Base-by-base conservation (phyloP, 2,888 invertebrate genomes). In the Eristalis intricaria region DNA sequence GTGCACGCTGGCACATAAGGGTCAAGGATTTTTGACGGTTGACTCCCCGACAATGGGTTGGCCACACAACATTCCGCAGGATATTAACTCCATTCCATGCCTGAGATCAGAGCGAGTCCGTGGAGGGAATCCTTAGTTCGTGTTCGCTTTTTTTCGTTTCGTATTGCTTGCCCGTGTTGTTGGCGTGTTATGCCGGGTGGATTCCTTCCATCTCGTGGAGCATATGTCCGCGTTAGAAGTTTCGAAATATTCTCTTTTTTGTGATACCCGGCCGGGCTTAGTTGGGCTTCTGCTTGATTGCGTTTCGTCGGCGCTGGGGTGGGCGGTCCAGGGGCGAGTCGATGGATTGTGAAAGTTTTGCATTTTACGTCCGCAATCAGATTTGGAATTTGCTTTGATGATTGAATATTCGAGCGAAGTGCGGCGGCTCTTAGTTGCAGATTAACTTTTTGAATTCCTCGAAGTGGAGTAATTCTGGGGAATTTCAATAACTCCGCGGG, bases 31-130 rank as follows among this genome's bases (percentile, higher is more conserved):
- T 86, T 80, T 73, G 79, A 83, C 73, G 83, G 87, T 86, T 79
- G 78, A 82, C 75, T 86, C 82, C 76, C 78, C 76, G 83, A 87
- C 87, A 83, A 87, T 84, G 87, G 87, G 77, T 84, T 80, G 75
- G 84, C 87, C 87, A 73, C 83, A 87, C 80, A 87, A 84, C 83
- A 87, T 87, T 84, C 87, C 87, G 84, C 87, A 87, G 87, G 87
- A 87, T 87, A 87, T 87, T 87, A 87, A 87, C 87, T 87, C 83
- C 87, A 83, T 87, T 84, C 87, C 87, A 86, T 50, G 69, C 23
- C 73, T 60, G 64, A 60, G 78, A 83, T 79, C 83, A 71, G 75
- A 87, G 75, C 76, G 84, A 73, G 75, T 87, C 50, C 56, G 19
- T n/a, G 50, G 50, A 50, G 50, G n/a, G 50, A 50, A 19, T 50